phyloP scores from a whole-genome alignment of 2,888 invertebrate genomes.

The Leptopilina syphax region DNA sequence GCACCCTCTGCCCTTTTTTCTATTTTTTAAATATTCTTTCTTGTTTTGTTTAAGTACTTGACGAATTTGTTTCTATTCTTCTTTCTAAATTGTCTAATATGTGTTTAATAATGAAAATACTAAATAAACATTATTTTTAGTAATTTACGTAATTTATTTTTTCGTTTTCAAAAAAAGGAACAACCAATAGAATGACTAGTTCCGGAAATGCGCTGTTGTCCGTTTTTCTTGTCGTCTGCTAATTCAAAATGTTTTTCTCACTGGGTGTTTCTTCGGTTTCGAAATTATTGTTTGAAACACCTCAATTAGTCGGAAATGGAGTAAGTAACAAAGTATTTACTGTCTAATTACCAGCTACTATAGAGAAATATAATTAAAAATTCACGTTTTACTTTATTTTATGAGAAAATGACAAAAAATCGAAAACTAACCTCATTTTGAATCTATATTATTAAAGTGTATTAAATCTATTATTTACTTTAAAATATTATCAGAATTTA shows the following conservation, averaged over 20 bases:
- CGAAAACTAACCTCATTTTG: background rate
- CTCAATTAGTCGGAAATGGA: slow-evolving; percentile 48
- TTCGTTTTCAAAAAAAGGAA: too few relatives aligned
- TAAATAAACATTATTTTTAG: too few relatives aligned
- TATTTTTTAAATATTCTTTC: background rate
- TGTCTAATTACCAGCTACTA: background rate
- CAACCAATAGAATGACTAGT: background rate
- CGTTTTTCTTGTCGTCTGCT: background rate
- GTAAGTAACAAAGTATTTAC: slow-evolving; percentile 56
- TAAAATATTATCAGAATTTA: too few relatives aligned
- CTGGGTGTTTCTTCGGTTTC: slow-evolving; percentile 51
- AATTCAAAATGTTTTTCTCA: slow-evolving; percentile 55
- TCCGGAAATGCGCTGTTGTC: too few relatives aligned
- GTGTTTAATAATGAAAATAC: too few relatives aligned
- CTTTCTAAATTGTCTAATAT: too few relatives aligned
- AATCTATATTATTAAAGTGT: too few relatives aligned
- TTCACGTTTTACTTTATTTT: background rate
- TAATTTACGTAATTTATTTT: too few relatives aligned
- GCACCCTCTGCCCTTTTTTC: too few relatives aligned
- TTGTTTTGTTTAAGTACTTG: too few relatives aligned
- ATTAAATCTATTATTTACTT: too few relatives aligned
- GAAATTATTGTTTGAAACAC: slow-evolving; percentile 53
- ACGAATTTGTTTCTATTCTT: too few relatives aligned
- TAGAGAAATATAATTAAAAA: background rate
- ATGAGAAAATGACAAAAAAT: background rate